Base-by-base conservation (phyloP, 2,113 vertebrate genomes). In the Conger conger region DNA sequence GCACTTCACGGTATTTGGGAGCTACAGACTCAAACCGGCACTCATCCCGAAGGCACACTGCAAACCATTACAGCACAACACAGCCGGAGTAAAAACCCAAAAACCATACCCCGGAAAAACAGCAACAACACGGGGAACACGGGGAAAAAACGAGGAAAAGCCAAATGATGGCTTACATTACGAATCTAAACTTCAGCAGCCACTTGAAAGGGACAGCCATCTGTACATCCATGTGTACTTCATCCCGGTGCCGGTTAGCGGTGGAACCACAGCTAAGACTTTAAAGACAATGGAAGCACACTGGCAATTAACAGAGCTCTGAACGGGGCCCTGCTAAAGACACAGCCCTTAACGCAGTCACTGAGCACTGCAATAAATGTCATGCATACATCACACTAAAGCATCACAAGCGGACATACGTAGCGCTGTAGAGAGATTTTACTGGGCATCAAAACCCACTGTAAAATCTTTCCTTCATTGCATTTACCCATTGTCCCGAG, bases 131-230 rank as follows among this genome's bases (percentile, higher is more conserved):
- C 76, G 81, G 86, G 86, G 78, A 79, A 87, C 20, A 45, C 1
- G 54, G n/a, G 53, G 33, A 68, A 50, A 53, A 68, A 77, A 81
- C 82, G 45, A 86, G 87, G 84, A 91, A 92, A 90, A 92, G 88
- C 85, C 85, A 87, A 94, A 92, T 90, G 81, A 93, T 91, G 89
- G 91, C 86, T 90, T 83, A 86, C 92, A 93, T 93, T 93, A 82
- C 91, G 88, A 93, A 93, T 90, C 91, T 91, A 93, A 93, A 88
- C 88, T 84, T 16, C 18, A 84, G 77, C 86, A 79, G 82, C 93
- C 93, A 93, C 95, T 94, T 92, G 76, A 93, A 94, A 86, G 88
- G 73, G 79, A 81, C 79, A 82, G 89, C 82, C 40, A 88, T 87
- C 38, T 37, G 85, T 88, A 88, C 87, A 84, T 88, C 85, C 92